These are phyloP conservation scores for Notiomystis cincta DNA, from an alignment of 2,113 vertebrate species.

Conservation along the genomic window DNA sequence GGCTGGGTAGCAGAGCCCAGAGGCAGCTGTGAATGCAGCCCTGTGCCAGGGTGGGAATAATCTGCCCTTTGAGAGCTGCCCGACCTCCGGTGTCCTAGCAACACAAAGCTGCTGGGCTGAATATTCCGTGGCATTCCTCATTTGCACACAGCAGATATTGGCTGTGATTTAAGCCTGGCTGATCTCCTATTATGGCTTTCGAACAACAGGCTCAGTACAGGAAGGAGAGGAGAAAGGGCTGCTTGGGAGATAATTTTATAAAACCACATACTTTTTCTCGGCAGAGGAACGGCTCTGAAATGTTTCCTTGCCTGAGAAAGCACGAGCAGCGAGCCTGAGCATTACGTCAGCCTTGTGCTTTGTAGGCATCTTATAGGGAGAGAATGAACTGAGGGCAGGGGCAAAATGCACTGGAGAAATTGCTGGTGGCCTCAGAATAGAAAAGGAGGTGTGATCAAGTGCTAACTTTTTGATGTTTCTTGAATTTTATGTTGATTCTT, in stretches of 20 bases:
- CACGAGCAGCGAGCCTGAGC: neutral
- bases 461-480: neutral
- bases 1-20: neutral
- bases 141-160: slow-evolving; percentile 62
- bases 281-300: neutral
- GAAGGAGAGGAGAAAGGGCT: neutral
- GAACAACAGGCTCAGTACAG: neutral
- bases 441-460: neutral
- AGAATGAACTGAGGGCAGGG: neutral
- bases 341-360: neutral
- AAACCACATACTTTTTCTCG: neutral
- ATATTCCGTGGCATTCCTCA: slow-evolving; percentile 36
- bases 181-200: slow-evolving; percentile 18
- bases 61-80: slow-evolving; percentile 59
- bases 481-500: neutral
- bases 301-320: neutral
- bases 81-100: slow-evolving; percentile 77
- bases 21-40: neutral
- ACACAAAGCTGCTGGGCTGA: slow-evolving; percentile 48
- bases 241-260: neutral
- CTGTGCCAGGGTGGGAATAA: slow-evolving; percentile 55
- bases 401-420: neutral
- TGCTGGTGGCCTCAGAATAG: neutral
- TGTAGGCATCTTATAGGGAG: neutral
- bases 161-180: slow-evolving; percentile 42